These are phyloP conservation scores for Tauraco erythrolophus DNA, from an alignment of 2,113 vertebrate genomes.

Conservation along the genomic window DNA sequence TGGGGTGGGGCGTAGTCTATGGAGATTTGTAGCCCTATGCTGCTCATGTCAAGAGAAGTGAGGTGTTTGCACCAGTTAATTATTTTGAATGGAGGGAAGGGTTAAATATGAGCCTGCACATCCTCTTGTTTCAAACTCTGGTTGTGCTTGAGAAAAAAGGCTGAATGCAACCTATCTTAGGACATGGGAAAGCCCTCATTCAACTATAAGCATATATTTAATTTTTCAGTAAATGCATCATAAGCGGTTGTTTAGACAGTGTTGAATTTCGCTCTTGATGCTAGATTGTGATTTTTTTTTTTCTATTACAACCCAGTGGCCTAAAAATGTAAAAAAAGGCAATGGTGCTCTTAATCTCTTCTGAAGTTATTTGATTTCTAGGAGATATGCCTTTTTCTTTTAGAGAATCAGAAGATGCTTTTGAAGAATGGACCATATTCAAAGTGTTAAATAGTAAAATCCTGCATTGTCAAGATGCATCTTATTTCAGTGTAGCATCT, in stretches of 20 bases:
- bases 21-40: not conserved
- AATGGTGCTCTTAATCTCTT: not conserved
- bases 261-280: not conserved
- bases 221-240: not conserved
- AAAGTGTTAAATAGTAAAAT: not conserved
- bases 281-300: not conserved
- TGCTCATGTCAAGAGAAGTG: not conserved
- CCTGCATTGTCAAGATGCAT: not conserved
- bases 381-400: not conserved
- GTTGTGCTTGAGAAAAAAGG: not conserved
- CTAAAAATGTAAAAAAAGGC: not conserved
- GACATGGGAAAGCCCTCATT: not conserved
- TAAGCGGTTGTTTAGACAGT: not conserved
- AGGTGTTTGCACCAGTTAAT: not conserved
- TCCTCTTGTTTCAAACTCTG: not conserved
- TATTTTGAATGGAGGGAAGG: not conserved
- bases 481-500: not conserved
- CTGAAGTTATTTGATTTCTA: not conserved
- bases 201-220: not conserved
- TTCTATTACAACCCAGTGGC: not conserved
- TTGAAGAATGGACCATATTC: not conserved
- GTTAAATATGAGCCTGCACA: not conserved
- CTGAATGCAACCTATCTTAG: not conserved
- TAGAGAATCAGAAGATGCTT: not conserved
- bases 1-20: rapidly evolving